Evolutionary conservation across 2,113 vertebrate species (phyloP), one percentile per base, ranked within the genome.

Genomic region (Stercorarius parasiticus): DNA sequence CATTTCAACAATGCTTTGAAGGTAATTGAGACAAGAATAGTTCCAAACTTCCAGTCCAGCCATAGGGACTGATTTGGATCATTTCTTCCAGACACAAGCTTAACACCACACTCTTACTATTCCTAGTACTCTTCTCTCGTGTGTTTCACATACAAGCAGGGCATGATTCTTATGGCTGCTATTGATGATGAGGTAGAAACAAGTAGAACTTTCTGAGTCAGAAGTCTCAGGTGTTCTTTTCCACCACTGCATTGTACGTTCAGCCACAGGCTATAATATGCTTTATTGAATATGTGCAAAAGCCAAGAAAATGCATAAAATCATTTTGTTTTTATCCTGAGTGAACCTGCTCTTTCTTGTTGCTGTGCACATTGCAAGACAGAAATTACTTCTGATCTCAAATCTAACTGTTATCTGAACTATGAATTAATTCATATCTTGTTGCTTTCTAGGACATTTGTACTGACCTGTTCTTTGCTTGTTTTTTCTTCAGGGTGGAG

Each of bases 1-100:
- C 98, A 98, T 72, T 97, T 98, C 73, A 97, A 99, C 95, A 98
- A 97, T 12, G 97, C 92, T 77, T 98, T 99, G 97, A 98, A 99
- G 99, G 99, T 99, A 93, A 72, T 8, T 36, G 49, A 82, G 29
- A 85, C 17, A 72, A 65, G 13, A 56, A 32, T 8, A 62, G 42
- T 30, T 3, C 1, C 21, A 65, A 27, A 27, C 7, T 74, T 86
- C 32, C 23, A 86, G 13, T 64, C 17, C 16, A 90, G 36, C 22
- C 9, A 0, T 7, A 29, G 30, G 30, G 18, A 61, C 50, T 73
- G 42, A 47, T 66, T 55, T 82, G 43, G 52, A 17, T 40, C 4
- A 69, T 45, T 79, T 59, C 56, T 58, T 32, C 29, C 34, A 40
- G 38, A 47, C 14, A 26, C 11, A 26, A 69, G 11, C 15, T 53